Base-by-base conservation (phyloP, 1,140 invertebrate species). In the Rhyzopertha dominica region DNA sequence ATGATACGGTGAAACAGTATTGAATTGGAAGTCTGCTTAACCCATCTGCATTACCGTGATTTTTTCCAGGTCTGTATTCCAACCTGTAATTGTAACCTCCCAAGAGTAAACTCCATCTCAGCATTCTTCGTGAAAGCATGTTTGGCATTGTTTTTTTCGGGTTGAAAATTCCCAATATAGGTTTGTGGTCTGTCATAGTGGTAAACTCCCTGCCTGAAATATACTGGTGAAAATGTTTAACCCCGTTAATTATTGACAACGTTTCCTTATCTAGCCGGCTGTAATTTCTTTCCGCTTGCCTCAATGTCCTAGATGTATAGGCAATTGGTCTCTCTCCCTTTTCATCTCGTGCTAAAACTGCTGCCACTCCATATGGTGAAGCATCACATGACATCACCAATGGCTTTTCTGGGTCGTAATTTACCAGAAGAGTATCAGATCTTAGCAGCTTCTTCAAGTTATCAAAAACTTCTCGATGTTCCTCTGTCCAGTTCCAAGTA, bases 301-400 rank as follows among this genome's bases (percentile, higher is more conserved):
- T 25, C 16, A 57, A 28, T 1, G 50, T 56, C 12, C 43, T 22
- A 14, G 47, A 47, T 12, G 20, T 30, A 36, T 40, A 51, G 13
- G 24, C 32, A 25, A 49, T 20, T 28, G 41, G 30, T 28, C 26
- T 23, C 39, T 43, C 42, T 8, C 12, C 16, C 12, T 39, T 37
- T 26, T 51, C 24, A 45, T 23, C 47, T 10, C 30, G 10, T 7
- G 14, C 20, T 22, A 53, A 32, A 5, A 53, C 53, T n/a, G 28
- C 42, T 2, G 30, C 50, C 10, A 55, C 26, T 12, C 53, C 53
- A 28, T 41, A 44, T 1, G 44, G 26, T 37, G 20, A 38, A n/a
- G 65, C 43, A 41, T 77, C 75, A 43, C 65, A 69, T 39, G 49
- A 14, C 8, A 43, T 31, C 13, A 35, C 12, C 17, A 43, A n/a